These are phyloP conservation scores for Orthonyx spaldingii DNA, from an alignment of 2,113 vertebrate genomes.

Conservation along the genomic window DNA sequence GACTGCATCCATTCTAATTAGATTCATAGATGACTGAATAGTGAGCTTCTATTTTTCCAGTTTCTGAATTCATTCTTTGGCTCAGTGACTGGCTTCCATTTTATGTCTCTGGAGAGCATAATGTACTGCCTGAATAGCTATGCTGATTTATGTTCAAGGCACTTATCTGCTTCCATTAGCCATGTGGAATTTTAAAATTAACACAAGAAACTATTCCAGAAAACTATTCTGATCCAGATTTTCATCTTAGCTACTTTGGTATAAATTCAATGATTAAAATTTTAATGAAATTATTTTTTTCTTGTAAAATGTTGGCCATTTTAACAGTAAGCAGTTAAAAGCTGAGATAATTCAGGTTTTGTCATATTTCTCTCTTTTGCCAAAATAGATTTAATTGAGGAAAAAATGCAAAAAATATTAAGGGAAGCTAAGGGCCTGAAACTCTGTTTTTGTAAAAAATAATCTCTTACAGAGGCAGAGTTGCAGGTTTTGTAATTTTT, in stretches of 20 bases:
- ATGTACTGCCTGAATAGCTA: background rate
- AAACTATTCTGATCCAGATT: background rate
- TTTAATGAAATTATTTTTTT: background rate
- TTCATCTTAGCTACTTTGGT: background rate
- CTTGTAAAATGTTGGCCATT: background rate
- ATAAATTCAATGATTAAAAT: background rate
- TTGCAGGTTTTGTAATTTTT: background rate
- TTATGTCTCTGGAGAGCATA: background rate
- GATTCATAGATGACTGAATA: background rate
- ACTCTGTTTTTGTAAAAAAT: background rate
- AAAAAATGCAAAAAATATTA: background rate
- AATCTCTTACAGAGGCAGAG: background rate
- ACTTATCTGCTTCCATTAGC: background rate
- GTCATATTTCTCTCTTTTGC: background rate
- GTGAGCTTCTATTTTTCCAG: background rate
- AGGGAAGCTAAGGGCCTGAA: background rate
- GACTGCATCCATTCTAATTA: background rate
- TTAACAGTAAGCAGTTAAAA: background rate
- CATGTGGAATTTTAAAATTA: background rate
- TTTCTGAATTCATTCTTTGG: background rate
- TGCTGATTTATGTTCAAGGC: background rate
- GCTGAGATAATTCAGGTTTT: background rate
- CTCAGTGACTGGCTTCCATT: background rate
- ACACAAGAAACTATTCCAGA: background rate
- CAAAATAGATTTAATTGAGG: background rate